Conservation (phyloP, 1,140 invertebrate species). For the Hestina assimilis region DNA sequence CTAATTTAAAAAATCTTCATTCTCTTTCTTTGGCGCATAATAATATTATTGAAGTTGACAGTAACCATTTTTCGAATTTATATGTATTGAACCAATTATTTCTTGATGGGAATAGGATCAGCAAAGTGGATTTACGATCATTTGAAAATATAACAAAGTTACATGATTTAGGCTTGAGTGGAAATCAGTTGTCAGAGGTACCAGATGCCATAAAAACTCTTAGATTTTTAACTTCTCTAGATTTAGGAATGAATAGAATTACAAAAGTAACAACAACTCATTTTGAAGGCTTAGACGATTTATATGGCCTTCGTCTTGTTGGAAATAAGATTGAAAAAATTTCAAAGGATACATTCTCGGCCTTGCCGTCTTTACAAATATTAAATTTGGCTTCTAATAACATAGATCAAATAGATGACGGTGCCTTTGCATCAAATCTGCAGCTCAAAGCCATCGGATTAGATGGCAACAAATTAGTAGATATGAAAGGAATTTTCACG, state of each 20-base stretch:
- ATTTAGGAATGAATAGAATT: slow-evolving; percentile 90
- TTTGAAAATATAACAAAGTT: slow-evolving; percentile 89
- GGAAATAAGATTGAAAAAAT: slow-evolving; percentile 85
- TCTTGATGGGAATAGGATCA: slow-evolving; percentile 87
- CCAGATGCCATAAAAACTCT: slow-evolving; percentile 86
- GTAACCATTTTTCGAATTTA: slow-evolving; percentile 86
- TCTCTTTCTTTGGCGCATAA: slow-evolving; percentile 88
- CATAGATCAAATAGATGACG: slow-evolving; percentile 83
- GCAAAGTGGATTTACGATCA: slow-evolving; percentile 83
- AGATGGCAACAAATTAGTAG: slow-evolving; percentile 84
- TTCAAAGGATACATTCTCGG: slow-evolving; percentile 82
- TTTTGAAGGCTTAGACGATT: slow-evolving; percentile 82
- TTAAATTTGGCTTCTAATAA: slow-evolving; percentile 85
- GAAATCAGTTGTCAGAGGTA: slow-evolving; percentile 86
- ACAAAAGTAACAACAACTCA: slow-evolving; percentile 80
- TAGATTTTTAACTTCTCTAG: slow-evolving; percentile 84
- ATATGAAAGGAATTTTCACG: slow-evolving; percentile 84
- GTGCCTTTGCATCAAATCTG: slow-evolving; percentile 83
- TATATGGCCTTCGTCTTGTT: slow-evolving; percentile 82
- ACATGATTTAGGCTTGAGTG: slow-evolving; percentile 88
- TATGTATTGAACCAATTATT: slow-evolving; percentile 86
- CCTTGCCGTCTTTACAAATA: slow-evolving; percentile 83
- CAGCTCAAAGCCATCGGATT: slow-evolving; percentile 83
- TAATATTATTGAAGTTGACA: slow-evolving; percentile 84
- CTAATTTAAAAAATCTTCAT: slow-evolving; percentile 87